Percentiles rank a stretch among this genome's conserved stretches.
Conservation (phyloP, 2,888 invertebrate species). For the Polyommatus icarus region DNA sequence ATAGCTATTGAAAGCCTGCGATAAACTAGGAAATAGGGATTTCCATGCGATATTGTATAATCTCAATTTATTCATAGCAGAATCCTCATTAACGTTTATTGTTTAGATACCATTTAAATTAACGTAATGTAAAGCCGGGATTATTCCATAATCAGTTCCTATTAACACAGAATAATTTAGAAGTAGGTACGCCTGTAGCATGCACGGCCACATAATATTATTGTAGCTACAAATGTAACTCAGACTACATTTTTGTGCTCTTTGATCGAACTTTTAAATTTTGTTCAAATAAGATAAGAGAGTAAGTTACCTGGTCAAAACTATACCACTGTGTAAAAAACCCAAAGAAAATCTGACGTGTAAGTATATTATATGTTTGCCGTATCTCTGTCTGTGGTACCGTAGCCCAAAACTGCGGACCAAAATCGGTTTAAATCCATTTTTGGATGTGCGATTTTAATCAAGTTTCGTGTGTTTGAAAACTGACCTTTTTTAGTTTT, state of each 20-base stretch:
- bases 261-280: not conserved
- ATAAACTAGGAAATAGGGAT: conserved; percentile 7
- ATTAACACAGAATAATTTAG: too few relatives aligned
- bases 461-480: too few relatives aligned
- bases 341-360: not conserved
- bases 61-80: not conserved
- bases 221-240: too few relatives aligned
- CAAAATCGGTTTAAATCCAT: too few relatives aligned
- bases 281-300: not conserved
- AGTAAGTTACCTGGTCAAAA: not conserved
- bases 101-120: conserved; percentile 6
- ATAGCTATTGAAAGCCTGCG: conserved; percentile 26
- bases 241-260: not conserved
- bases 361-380: not conserved
- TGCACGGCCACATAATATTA: too few relatives aligned
- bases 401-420: too few relatives aligned
- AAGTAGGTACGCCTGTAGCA: too few relatives aligned
- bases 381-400: not conserved
- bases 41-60: not conserved
- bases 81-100: conserved; percentile 1
- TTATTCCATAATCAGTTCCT: not conserved
- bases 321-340: not conserved
- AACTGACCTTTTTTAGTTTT: too few relatives aligned
- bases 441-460: not conserved
- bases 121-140: not conserved